phyloP scores from a whole-genome alignment of 2,797 vertebrate genomes.

The Steatocranus sp. region DNA sequence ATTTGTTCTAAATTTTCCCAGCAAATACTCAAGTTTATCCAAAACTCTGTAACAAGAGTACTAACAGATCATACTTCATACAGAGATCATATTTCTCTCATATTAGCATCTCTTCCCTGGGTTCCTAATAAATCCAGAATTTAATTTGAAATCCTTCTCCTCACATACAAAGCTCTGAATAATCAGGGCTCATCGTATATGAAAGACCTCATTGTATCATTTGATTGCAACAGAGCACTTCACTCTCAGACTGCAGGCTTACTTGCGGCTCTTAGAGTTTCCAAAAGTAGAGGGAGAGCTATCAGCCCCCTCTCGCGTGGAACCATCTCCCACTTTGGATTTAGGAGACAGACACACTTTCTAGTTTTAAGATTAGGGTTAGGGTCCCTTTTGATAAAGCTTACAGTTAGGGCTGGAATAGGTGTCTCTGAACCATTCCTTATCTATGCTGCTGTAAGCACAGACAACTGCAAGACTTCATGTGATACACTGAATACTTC shows the following conservation, averaged over 20 bases:
- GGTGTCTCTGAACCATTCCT: not conserved
- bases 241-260: not conserved
- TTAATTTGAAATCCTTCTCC: not conserved
- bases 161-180: not conserved
- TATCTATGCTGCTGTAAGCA: not conserved
- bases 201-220: not conserved
- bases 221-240: not conserved
- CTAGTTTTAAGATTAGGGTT: not conserved
- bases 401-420: not conserved
- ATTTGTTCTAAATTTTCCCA: not conserved
- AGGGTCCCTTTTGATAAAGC: not conserved
- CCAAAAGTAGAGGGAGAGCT: not conserved
- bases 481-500: not conserved
- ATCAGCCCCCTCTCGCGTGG: not conserved
- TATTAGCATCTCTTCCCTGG: not conserved
- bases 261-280: not conserved
- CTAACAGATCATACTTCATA: not conserved
- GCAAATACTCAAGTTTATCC: not conserved
- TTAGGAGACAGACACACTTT: not conserved
- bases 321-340: not conserved
- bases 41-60: not conserved
- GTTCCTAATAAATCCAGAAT: not conserved
- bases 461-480: not conserved
- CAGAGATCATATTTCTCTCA: not conserved
- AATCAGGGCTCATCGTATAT: not conserved